Base-by-base conservation (phyloP, 2,113 vertebrate species). In the Caloenas nicobarica region DNA sequence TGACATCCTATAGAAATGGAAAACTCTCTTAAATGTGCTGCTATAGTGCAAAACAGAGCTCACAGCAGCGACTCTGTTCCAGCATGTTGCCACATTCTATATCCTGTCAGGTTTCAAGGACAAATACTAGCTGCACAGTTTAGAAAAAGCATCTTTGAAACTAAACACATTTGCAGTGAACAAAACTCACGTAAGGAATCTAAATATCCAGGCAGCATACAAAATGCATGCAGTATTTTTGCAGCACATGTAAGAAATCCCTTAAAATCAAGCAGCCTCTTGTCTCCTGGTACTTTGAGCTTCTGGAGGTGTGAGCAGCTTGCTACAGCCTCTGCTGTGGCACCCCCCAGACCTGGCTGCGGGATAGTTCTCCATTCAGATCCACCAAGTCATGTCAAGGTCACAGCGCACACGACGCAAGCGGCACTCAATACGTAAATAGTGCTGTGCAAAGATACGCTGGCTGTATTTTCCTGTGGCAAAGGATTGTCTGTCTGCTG, bases 71-170 rank as follows among this genome's bases (percentile, higher is more conserved):
- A 46, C 40, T 71, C 54, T 78, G 68, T 61, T 88, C 58, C 58
- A 65, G 79, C 1, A 0, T 17, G 50, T 86, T 81, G 50, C 80
- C 48, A 36, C 36, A 26, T 71, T 86, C 84, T 73, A n/a, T 87
- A 73, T 91, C 77, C 69, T 91, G 81, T 93, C 72, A 81, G 44
- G 28, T 46, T 29, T 94, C 29, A 73, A 77, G 79, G 89, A 89
- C 80, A 89, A 90, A 86, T 26, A 54, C 72, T 83, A 78, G 42
- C 36, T 69, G 65, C 22, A 57, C 7, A 22, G 62, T 85, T 89
- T 61, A 85, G 40, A 86, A 73, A 62, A 87, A 46, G 29, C 22
- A 4, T 64, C 81, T 90, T 64, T 78, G 72, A 84, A 91, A 57
- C 48, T 44, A 34, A 96, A 83, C 31, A 16, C 25, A 23, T 40